These are phyloP conservation scores for Drosophila bocqueti DNA, from an alignment of 1,140 invertebrate species.

Conservation along the genomic window DNA sequence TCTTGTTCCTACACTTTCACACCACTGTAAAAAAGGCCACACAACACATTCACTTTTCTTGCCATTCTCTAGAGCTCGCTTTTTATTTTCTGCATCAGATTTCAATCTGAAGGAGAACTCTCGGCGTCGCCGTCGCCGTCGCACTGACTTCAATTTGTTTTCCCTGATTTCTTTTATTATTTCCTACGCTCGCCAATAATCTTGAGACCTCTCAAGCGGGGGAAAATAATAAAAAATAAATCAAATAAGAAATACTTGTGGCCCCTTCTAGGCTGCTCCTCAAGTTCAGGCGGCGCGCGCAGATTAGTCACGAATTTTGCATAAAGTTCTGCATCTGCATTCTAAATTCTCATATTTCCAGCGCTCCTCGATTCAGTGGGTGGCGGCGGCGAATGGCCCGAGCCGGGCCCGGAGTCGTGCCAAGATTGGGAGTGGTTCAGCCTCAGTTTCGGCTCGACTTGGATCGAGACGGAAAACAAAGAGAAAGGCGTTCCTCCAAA, in stretches of 20 bases:
- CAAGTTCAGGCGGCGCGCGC: conserved; percentile 19
- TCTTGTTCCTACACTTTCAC: conserved; percentile 25
- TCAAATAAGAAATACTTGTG: conserved; percentile 18
- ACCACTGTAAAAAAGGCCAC: conserved; percentile 23
- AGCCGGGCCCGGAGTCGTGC: conserved; percentile 65
- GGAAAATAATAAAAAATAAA: conserved; percentile 21
- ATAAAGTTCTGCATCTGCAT: conserved; percentile 57
- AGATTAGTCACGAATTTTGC: conserved; percentile 76
- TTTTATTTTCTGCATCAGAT: conserved; percentile 32
- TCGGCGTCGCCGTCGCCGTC: conserved; percentile 6
- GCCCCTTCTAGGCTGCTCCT: conserved; percentile 3
- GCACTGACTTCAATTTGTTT: conserved; percentile 43
- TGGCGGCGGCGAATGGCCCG: conserved; percentile 50
- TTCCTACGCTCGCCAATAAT: conserved; percentile 47
- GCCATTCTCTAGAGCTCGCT: conserved; percentile 21
- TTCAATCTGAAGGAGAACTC: conserved; percentile 39
- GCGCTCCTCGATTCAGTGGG: conserved; percentile 55
- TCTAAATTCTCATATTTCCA: conserved; percentile 69
- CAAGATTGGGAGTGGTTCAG: conserved; percentile 72
- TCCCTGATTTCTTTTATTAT: conserved; percentile 50
- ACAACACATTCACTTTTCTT: conserved; percentile 44
- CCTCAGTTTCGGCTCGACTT: conserved; percentile 19
- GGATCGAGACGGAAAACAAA: conserved; percentile 53
- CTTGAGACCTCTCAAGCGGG: conserved; percentile 34
- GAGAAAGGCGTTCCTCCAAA: conserved; percentile 70